Percentiles rank a stretch among this genome's conserved stretches.
Evolutionary conservation across 2,113 vertebrate genomes (phyloP).

Genomic region (Tragelaphus buxtoni): DNA sequence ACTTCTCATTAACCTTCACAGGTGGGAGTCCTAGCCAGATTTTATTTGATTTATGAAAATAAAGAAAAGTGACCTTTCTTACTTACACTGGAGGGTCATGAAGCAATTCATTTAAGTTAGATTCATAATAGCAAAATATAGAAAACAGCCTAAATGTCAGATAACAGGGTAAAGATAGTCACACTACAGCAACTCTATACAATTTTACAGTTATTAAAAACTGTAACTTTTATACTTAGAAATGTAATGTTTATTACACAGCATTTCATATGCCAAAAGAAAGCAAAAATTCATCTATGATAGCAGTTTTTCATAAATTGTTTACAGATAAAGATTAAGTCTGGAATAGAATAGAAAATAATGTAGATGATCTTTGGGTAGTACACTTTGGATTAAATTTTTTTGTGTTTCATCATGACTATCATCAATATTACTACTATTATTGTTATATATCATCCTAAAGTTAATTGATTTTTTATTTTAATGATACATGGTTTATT

Average conservation of each 20-base stretch:
- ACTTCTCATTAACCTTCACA: slow-evolving; percentile 49
- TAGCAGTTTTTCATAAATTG: not conserved
- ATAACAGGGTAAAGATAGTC: not conserved
- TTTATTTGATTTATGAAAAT: slow-evolving; percentile 47
- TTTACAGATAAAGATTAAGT: not conserved
- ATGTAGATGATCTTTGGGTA: not conserved
- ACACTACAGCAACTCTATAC: not conserved
- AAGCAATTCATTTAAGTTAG: slow-evolving; percentile 21
- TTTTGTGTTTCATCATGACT: not conserved
- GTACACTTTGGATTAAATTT: not conserved
- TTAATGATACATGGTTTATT: not conserved
- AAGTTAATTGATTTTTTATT: slow-evolving; percentile 12
- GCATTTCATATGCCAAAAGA: not conserved
- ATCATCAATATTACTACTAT: not conserved
- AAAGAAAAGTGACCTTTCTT: slow-evolving; percentile 46
- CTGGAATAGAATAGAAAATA: not conserved
- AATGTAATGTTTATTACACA: not conserved
- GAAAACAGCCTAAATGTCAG: slow-evolving; percentile 22
- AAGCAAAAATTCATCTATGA: not conserved
- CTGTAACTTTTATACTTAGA: not conserved
- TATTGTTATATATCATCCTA: not conserved
- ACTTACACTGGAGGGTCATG: not conserved
- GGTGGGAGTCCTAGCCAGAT: slow-evolving; percentile 19
- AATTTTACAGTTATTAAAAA: not conserved
- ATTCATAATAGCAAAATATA: not conserved